phyloP scores from a whole-genome alignment of 53 echinoderm and acorn worm genomes.

The Holothuria leucospilota region DNA sequence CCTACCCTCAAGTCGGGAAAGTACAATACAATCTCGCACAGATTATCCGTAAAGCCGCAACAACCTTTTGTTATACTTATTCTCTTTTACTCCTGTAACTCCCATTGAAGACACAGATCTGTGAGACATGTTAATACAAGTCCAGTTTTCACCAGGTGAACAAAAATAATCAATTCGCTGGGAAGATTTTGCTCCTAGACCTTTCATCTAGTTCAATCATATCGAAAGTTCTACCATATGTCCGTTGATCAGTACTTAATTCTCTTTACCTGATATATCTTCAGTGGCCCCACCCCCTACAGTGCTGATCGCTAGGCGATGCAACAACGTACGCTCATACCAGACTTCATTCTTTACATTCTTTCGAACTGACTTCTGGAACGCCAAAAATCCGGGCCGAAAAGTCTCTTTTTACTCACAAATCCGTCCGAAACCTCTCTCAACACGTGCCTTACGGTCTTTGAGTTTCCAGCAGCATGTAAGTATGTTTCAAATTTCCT shows the following conservation, averaged over 20 bases:
- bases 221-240: neutral
- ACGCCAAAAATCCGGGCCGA: conserved; percentile 98
- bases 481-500: conserved; percentile 71
- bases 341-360: conserved; percentile 99
- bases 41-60: too few relatives aligned
- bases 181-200: too few relatives aligned
- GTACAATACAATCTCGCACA: too few relatives aligned
- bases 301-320: conserved; percentile 94
- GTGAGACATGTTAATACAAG: too few relatives aligned
- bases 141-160: too few relatives aligned
- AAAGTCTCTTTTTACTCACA: conserved; percentile 88
- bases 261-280: conserved; percentile 82
- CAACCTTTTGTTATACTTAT: too few relatives aligned
- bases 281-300: conserved; percentile 99
- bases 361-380: conserved; percentile 95
- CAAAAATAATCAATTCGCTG: too few relatives aligned
- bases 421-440: conserved; percentile 84
- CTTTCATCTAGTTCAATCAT: too few relatives aligned
- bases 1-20: too few relatives aligned
- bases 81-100: too few relatives aligned
- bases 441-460: conserved; percentile 93
- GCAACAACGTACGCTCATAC: conserved; percentile 84
- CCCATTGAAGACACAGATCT: too few relatives aligned
- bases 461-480: conserved; percentile 63
- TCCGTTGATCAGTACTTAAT: conserved; percentile 80